Conservation (phyloP, 2,888 invertebrate genomes). For the Adelognathus sp. region DNA sequence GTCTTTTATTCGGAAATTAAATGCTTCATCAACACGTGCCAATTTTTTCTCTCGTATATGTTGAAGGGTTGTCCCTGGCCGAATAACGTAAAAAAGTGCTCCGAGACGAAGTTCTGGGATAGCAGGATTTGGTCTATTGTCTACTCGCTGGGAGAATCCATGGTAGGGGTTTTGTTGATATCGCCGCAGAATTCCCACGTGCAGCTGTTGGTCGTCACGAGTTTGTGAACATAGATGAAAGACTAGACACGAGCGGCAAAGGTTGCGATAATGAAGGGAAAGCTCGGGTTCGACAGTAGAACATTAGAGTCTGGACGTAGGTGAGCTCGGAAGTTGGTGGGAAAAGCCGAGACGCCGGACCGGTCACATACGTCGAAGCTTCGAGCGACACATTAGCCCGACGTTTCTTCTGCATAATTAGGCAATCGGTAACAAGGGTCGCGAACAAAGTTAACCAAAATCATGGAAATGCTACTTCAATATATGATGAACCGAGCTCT, state of each 20-base stretch:
- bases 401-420: constrained; percentile 71
- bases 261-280: constrained; percentile 1
- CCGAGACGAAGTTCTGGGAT: too few species aligned
- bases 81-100: too few species aligned
- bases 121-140: too few species aligned
- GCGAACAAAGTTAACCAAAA: constrained; percentile 50
- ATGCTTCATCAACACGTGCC: too few species aligned
- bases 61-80: too few species aligned
- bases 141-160: too few species aligned
- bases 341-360: background rate
- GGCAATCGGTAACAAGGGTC: constrained; percentile 58
- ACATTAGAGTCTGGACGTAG: constrained; percentile 16
- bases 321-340: background rate
- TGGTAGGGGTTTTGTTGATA: constrained; percentile 4
- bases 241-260: background rate
- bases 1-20: too few species aligned
- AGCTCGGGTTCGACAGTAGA: constrained; percentile 10
- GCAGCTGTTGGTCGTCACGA: constrained; percentile 21
- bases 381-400: constrained; percentile 57
- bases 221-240: background rate
- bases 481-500: background rate
- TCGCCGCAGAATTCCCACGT: background rate
- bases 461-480: background rate
- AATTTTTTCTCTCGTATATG: too few species aligned
- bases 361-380: constrained; percentile 13